Percentiles rank a stretch among this genome's conserved stretches.
These are phyloP conservation scores for Anolis apletophallus DNA, from an alignment of 2,797 vertebrate genomes.

Conservation along the genomic window DNA sequence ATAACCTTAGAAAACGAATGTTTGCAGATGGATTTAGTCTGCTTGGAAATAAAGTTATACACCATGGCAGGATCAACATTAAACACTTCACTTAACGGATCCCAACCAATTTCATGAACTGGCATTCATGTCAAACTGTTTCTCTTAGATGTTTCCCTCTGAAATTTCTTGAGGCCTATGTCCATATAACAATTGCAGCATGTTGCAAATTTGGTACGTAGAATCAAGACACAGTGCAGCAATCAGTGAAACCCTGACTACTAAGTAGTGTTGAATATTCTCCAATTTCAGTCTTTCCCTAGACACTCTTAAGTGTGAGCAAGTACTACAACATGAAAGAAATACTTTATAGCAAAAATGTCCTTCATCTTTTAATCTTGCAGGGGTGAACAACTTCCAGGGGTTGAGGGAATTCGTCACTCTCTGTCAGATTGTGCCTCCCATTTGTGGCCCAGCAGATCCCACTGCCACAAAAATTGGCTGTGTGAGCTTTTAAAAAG, in stretches of 20 bases:
- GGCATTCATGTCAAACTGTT: background rate
- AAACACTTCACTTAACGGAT: constrained; percentile 18
- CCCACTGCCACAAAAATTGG: no score
- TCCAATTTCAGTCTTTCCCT: background rate
- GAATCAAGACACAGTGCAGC: background rate
- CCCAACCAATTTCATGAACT: constrained; percentile 19
- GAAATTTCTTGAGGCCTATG: background rate
- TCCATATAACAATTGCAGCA: background rate
- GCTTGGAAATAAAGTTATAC: constrained; percentile 27
- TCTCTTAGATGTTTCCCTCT: background rate
- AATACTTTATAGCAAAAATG: background rate
- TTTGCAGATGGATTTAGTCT: constrained; percentile 51
- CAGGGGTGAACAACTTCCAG: no score
- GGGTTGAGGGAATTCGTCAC: no score
- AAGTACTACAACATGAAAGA: background rate
- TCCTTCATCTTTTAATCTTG: background rate
- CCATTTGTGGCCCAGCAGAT: no score
- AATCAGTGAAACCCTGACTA: background rate
- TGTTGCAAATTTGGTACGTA: background rate
- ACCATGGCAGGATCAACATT: constrained; percentile 36
- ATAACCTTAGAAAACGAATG: constrained; percentile 34
- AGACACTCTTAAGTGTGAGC: no score
- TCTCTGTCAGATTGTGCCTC: no score
- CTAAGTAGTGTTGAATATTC: background rate
- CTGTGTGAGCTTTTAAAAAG: no score